Evolutionary conservation across 2,888 invertebrate genomes (phyloP).

Genomic region (Ophioninae sp.): DNA sequence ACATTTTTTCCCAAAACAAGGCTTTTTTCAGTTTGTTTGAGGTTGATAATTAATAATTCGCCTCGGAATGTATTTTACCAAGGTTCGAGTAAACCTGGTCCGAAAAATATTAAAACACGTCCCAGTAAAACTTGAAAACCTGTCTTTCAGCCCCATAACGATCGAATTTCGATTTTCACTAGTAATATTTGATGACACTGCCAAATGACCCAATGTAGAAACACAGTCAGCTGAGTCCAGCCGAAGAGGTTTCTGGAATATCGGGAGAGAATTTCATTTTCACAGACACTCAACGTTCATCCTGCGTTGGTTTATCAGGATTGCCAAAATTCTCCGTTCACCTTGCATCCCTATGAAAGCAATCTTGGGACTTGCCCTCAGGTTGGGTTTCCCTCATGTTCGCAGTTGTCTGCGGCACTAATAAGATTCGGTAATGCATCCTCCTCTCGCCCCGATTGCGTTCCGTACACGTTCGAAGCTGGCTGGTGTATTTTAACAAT

Average conservation of each 20-base stretch:
- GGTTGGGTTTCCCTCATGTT: background rate
- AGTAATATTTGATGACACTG: too few species aligned
- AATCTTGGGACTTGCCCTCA: background rate
- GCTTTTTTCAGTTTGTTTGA: too few species aligned
- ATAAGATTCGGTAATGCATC: background rate
- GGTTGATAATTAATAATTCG: too few species aligned
- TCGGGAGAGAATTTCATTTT: constrained; percentile 48
- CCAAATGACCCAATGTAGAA: too few species aligned
- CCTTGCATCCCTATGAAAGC: constrained; percentile 2
- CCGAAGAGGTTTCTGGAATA: constrained; percentile 62
- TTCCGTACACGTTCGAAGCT: background rate
- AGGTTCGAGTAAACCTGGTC: too few species aligned
- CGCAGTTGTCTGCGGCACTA: background rate
- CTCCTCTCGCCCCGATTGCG: background rate
- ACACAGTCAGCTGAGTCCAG: constrained; percentile 63
- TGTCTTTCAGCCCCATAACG: too few species aligned
- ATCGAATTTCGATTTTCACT: too few species aligned
- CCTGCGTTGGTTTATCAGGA: constrained; percentile 7
- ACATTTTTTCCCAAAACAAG: too few species aligned
- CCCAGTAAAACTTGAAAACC: too few species aligned
- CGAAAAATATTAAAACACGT: constrained; percentile 64
- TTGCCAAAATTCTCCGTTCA: constrained; percentile 55
- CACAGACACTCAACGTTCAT: constrained; percentile 35
- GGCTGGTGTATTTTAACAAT: background rate
- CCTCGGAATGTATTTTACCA: too few species aligned